Evolutionary conservation across 2,113 vertebrate genomes (phyloP), one percentile per base, ranked within the genome.

Genomic region (Hippocampus barbouri): DNA sequence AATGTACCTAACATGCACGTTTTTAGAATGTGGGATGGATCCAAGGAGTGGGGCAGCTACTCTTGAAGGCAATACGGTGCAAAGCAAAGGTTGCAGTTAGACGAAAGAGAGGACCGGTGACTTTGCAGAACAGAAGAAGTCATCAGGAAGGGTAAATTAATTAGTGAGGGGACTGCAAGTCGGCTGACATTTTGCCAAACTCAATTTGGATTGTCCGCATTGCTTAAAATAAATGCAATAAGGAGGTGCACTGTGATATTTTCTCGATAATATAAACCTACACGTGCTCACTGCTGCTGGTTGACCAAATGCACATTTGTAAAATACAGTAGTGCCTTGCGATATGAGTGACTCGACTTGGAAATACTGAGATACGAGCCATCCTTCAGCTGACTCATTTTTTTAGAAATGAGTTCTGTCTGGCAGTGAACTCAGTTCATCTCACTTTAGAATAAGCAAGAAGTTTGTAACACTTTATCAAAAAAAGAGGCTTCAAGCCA

Each of bases 181-280:
- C 14, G 68, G 81, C 72, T 85, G 85, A 83, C 83, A 87, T 91
- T 89, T 87, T 76, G 75, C 68, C 54, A 82, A 90, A 88, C 83
- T 85, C 73, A 85, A 88, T 88, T 89, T 86, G 69, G 79, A 74
- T 71, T 62, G 53, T 74, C 76, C 79, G 85, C 77, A 70, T 65
- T 76, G 71, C 45, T 68, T 59, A 47, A 38, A 71, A 60, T 47
- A 88, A 80, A 84, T 20, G 21, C 45, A 72, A 18, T 18, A 40
- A 60, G 10, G 68, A 72, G 60, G 5, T 34, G 54, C 75, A 75
- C 21, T 64, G 57, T 47, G 43, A 43, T 25, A n/a, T 7, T 21
- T 14, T 41, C 10, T 64, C 57, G 64, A 68, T 16, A 15, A 68
- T 67, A 67, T 8, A 18, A 38, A 68, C 43, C 30, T 10, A 62